Evolutionary conservation across 2,888 invertebrate genomes (phyloP).

Genomic region (Cenopis cana): DNA sequence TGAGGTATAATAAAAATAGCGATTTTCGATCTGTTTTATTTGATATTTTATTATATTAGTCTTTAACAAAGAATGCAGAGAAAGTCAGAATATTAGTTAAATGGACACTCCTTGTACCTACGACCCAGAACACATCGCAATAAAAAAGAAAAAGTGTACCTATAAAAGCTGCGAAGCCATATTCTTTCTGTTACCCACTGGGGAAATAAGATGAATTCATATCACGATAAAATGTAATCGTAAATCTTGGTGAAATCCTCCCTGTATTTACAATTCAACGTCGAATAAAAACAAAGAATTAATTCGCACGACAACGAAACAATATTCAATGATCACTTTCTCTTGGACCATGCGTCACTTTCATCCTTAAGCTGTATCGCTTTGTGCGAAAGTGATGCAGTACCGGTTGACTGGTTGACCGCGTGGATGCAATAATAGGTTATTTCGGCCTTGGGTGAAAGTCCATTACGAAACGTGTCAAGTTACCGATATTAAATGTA

Average conservation of each 20-base stretch:
- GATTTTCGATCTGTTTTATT: too few relatives aligned
- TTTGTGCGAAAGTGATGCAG: slow-evolving; percentile 36
- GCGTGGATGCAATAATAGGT: slow-evolving; percentile 56
- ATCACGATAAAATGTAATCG: slow-evolving; percentile 43
- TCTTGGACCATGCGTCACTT: slow-evolving; percentile 32
- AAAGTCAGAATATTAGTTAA: slow-evolving; percentile 22
- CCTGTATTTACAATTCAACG: slow-evolving; percentile 30
- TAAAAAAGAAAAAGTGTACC: slow-evolving; percentile 26
- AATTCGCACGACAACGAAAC: slow-evolving; percentile 42
- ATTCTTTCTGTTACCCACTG: slow-evolving; percentile 28
- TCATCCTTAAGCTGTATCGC: slow-evolving; percentile 27
- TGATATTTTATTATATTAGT: too few relatives aligned
- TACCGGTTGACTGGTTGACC: slow-evolving; percentile 43
- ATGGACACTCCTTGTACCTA: slow-evolving; percentile 8
- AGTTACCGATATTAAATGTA: slow-evolving; percentile 42
- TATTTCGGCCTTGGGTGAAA: slow-evolving; percentile 79
- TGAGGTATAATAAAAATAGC: too few relatives aligned
- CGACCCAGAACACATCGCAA: slow-evolving; percentile 12
- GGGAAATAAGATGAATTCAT: slow-evolving; percentile 44
- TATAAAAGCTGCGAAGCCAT: slow-evolving; percentile 25
- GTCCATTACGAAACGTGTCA: slow-evolving; percentile 58
- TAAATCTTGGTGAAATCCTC: slow-evolving; percentile 42
- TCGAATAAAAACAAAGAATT: slow-evolving; percentile 40
- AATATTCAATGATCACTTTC: slow-evolving; percentile 42
- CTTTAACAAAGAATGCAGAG: slow-evolving; percentile 13